A percentile compares a stretch with the other conserved stretches of the same genome.
Evolutionary conservation across 2,888 invertebrate species (phyloP).

Genomic region (Lasius platythorax): DNA sequence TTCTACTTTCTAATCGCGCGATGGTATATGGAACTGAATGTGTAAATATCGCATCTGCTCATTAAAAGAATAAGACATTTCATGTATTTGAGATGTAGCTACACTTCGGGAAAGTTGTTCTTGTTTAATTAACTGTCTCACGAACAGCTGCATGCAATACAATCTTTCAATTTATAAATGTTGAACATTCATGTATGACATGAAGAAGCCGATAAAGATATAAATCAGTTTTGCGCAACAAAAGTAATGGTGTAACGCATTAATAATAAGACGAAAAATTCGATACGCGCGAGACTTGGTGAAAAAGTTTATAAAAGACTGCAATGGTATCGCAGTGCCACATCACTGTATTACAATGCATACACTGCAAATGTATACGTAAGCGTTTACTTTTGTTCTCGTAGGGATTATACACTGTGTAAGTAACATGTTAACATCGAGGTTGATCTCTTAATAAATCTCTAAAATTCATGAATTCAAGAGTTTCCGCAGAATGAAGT

Average conservation of each 20-base stretch:
- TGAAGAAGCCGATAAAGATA: constrained; percentile 54
- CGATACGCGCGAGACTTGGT: constrained; percentile 18
- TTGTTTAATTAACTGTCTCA: constrained; percentile 73
- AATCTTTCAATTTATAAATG: constrained; percentile 69
- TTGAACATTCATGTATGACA: constrained; percentile 23
- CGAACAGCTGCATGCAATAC: constrained; percentile 66
- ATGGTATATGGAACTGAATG: constrained; percentile 47
- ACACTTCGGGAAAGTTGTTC: constrained; percentile 59
- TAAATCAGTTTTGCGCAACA: constrained; percentile 49
- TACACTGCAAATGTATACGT: background rate
- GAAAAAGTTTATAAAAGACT: constrained; percentile 29
- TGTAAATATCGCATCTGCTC: constrained; percentile 54
- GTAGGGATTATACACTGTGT: background rate
- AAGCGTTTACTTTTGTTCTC: constrained; percentile 13
- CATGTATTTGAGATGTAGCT: constrained; percentile 42
- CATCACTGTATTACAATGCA: background rate
- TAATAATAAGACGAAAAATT: constrained; percentile 54
- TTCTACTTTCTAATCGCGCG: constrained; percentile 36
- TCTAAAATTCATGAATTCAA: constrained; percentile 13
- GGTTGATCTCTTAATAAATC: constrained; percentile 30
- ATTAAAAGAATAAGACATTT: constrained; percentile 58
- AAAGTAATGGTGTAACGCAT: constrained; percentile 41
- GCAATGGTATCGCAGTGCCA: constrained; percentile 11
- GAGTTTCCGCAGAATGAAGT: constrained; percentile 2
- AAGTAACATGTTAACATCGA: constrained; percentile 8